Base-by-base conservation (phyloP, 2,797 vertebrate species). In the Pipistrellus pygmaeus region DNA sequence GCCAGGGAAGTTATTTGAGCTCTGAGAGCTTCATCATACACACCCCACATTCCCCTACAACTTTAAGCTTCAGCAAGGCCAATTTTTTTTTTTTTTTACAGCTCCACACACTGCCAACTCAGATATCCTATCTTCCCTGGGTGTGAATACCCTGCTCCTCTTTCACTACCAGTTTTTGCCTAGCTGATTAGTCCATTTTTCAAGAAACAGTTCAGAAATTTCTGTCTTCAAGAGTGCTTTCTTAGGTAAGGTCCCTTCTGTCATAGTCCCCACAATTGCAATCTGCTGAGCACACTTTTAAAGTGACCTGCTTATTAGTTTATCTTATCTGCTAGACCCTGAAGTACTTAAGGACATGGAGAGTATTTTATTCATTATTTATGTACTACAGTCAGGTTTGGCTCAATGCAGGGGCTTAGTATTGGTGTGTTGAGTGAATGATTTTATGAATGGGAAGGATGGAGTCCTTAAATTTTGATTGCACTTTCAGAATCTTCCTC, bases 161-260 rank as follows among this genome's bases (percentile, higher is more conserved):
- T 55, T 60, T 88, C n/a, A 80, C 15, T 8, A 6, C 23, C 23
- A n/a, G 2, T 10, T 17, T 92, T 92, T 66, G 35, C 77, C 53
- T 90, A 64, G 30, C 55, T 90, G 82, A 66, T 69, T 30, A 53
- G 18, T 71, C 21, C 38, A 27, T 32, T 84, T 51, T 86, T 93
- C 11, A 51, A 73, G 41, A 84, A 93, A 84, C 3, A 73, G 6
- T 27, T 96, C 71, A 87, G 76, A 77, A 90, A 60, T 86, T 88
- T n/a, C 68, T 90, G 44, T n/a, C 38, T 57, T 53, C 17, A 62
- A 53, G 18, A 57, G 38, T 1, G 0, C 32, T 91, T 93, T 41
- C 77, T 78, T 41, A 38, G 60, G 20, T 82, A 57, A 55, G 35
- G 5, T 46, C 66, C 27, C 66, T 41, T 81, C 30, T 55, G 32